These are phyloP conservation scores for Mechanitis messenoides DNA, from an alignment of 2,888 invertebrate genomes.

Conservation along the genomic window DNA sequence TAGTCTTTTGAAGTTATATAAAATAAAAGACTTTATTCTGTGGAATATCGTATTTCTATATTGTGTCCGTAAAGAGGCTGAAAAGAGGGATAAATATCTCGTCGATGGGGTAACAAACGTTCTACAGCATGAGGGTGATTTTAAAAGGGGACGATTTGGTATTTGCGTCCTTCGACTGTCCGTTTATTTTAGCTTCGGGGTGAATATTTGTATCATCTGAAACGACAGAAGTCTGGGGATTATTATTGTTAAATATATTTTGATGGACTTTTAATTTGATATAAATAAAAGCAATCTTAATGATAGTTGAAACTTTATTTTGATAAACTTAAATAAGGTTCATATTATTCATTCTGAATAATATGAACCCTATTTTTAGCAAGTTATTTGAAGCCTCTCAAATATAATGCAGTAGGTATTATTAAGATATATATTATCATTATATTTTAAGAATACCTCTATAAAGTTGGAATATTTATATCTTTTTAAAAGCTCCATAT, in stretches of 20 bases:
- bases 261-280: too few species aligned
- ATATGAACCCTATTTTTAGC: too few species aligned
- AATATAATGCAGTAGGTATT: too few species aligned
- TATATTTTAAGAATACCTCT: too few species aligned
- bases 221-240: not conserved
- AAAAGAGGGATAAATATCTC: constrained; percentile 61
- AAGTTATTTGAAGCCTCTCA: too few species aligned
- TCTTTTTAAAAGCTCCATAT: not conserved
- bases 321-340: too few species aligned
- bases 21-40: too few species aligned
- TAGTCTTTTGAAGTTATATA: constrained; percentile 28
- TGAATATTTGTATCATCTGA: constrained; percentile 1
- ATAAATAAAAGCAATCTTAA: too few species aligned
- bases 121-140: constrained; percentile 29
- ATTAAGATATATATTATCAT: too few species aligned
- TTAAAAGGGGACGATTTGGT: constrained; percentile 17
- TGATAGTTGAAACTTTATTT: too few species aligned
- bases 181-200: constrained; percentile 3
- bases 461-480: not conserved
- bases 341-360: too few species aligned
- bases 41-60: constrained; percentile 56
- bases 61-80: constrained; percentile 62
- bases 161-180: constrained; percentile 13
- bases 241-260: too few species aligned
- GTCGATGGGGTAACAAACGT: constrained; percentile 37